Base-by-base conservation (phyloP, 2,888 invertebrate species). In the Smittia sp. region DNA sequence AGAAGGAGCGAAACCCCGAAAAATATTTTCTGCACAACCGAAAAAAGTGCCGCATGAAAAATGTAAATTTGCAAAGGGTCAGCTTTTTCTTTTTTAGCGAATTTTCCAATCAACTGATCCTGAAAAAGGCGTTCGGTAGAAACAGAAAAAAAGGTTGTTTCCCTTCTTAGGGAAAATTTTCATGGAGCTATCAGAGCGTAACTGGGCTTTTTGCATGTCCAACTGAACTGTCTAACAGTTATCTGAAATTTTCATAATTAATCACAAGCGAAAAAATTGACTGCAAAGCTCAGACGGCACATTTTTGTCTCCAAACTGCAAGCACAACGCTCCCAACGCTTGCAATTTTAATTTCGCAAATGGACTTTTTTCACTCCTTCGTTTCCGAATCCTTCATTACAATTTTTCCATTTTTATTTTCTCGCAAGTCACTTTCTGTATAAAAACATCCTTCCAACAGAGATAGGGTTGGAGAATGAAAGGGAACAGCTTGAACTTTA, bases 71-170 rank as follows among this genome's bases (percentile, higher is more conserved):
- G n/a, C 58, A 22, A 69, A 69, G 69, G 69, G 69, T 69, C 69
- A 54, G n/a, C n/a, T n/a, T n/a, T n/a, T n/a, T n/a, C n/a, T n/a
- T n/a, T n/a, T n/a, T n/a, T n/a, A n/a, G 69, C 69, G 32, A 52
- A 52, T 20, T 69, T 69, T 69, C 54, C 69, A 69, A 69, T 69
- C 69, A 69, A 52, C 24, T 69, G 69, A 69, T 54, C 54, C 69
- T 54, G 69, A 69, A 69, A 58, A 58, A 58, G 58, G 58, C 18
- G 20, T 9, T 58, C 58, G 22, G 4, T 22, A 27, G 13, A 25
- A 13, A 62, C 62, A 62, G 6, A 65, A 65, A 66, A 66, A 66
- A 66, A 38, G 66, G 32, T 66, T 46, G 6, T 46, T 46, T 46
- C 11, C n/a, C 11, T 46, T 11, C 46, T 22, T 58, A 22, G 3